Base-by-base conservation (phyloP, 2,113 vertebrate species). In the Pipra filicauda region DNA sequence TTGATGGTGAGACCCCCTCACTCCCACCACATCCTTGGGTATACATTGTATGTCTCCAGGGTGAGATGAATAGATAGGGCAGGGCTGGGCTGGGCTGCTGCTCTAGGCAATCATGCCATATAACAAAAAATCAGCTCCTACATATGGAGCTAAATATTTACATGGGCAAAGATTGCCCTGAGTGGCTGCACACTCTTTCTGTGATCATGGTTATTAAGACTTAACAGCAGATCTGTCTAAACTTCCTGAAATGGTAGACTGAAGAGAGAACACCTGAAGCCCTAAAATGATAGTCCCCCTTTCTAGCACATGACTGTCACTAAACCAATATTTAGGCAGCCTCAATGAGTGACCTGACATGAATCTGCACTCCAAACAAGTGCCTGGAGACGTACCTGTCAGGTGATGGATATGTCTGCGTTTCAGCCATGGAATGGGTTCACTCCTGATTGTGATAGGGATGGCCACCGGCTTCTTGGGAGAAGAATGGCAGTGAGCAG, bases 1-100 rank as follows among this genome's bases (percentile, higher is more conserved):
- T 35, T 64, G 0, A 1, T 2, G 13, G 26, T 10, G 24, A 0
- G 5, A 69, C 20, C 8, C 14, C 8, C 12, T 31, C 23, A 27
- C 4, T 10, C 23, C 4, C 31, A 11, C 26, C 3, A 15, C 27
- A 33, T 19, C 10, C 17, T 3, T 6, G 16, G 67, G 16, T 22
- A 11, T 21, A 2, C 0, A 0, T 3, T 62, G 49, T 24, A 39
- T 49, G 73, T 33, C 57, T 33, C 51, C 61, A 13, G 27, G 14
- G 5, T 5, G 4, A 5, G 35, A 51, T 57, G 18, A 55, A 3
- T 0, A 23, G 15, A 6, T 31, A 61, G 37, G 30, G 37, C 30
- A 61, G 33, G 30, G 37, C 30, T 81, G 51, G 64, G 41, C 55
- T 43, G 35, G 30, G 37, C 24, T 15, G 8, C 41, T 58, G 57